Evolutionary conservation across 2,113 vertebrate genomes (phyloP).

Genomic region (Hyperopisus bebe): DNA sequence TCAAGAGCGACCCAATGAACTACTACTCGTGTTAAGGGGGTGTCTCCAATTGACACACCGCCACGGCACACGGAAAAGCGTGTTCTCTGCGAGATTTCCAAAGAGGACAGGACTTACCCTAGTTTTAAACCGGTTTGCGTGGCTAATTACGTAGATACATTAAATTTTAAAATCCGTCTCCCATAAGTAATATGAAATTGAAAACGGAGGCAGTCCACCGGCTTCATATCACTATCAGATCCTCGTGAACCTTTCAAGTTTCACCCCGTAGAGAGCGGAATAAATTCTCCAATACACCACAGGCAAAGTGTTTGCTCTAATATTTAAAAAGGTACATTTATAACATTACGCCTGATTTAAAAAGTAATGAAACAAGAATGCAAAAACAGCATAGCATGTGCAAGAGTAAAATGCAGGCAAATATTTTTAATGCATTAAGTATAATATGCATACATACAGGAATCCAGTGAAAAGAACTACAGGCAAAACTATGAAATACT

Average conservation of each 20-base stretch:
- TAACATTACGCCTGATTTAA: not conserved
- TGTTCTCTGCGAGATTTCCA: not conserved
- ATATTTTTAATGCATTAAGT: slow-evolving; percentile 85
- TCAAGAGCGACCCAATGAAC: not conserved
- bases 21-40: not conserved
- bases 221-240: not conserved
- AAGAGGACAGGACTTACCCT: not conserved
- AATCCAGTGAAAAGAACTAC: slow-evolving; percentile 83
- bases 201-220: not conserved
- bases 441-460: slow-evolving; percentile 87
- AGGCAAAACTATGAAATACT: slow-evolving; percentile 79
- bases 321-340: not conserved
- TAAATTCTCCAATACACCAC: not conserved
- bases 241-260: not conserved
- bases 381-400: not conserved
- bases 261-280: not conserved
- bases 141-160: not conserved
- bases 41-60: not conserved
- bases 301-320: not conserved
- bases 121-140: not conserved
- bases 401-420: slow-evolving; percentile 54
- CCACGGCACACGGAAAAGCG: not conserved
- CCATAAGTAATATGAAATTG: not conserved
- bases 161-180: not conserved
- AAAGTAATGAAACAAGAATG: not conserved